Base-by-base conservation (phyloP, 2,113 vertebrate species). In the Puma concolor region DNA sequence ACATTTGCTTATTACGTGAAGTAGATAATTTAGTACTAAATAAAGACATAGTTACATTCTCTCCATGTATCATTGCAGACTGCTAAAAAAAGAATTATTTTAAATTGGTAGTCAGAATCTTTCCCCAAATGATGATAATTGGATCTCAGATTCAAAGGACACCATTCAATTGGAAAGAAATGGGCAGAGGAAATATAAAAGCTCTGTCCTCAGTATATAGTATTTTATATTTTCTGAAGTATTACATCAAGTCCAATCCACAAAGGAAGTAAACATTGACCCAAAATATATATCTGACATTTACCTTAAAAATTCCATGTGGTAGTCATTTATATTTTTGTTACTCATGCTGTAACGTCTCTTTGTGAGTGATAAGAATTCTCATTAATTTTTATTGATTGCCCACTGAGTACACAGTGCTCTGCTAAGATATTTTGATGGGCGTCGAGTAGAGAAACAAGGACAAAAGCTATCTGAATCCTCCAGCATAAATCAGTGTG, bases 11-110 rank as follows among this genome's bases (percentile, higher is more conserved):
- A 96, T 95, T 97, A 86, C 71, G 79, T 72, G 82, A 95, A 96
- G 72, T 86, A 95, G 94, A 93, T 91, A 96, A 97, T 97, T 98
- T 88, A 96, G 66, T 11, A 83, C 92, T 90, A 97, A 98, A 95
- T 96, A 97, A 97, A 81, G n/a, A 63, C 48, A 60, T 69, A 67
- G 76, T 84, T 93, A 80, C 48, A 63, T 88, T 88, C 16, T 5
- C 23, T 85, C 66, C 60, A 82, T 95, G 52, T 94, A 66, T 95
- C 71, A 95, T 7, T 86, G 14, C 57, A 93, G 41, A 52, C 54
- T 98, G 19, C 69, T 91, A 92, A 95, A 95, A 96, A 97, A 94
- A 83, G 76, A 63, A 96, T 94, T 92, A 60, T 72, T 96, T 89
- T 94, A 97, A 98, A 91, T 95, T 91, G 69, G 33, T 94, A 96